Conservation (phyloP, 37 sponge, comb jelly and placozoan genomes). For the Chondrilla cf. caribensis region DNA sequence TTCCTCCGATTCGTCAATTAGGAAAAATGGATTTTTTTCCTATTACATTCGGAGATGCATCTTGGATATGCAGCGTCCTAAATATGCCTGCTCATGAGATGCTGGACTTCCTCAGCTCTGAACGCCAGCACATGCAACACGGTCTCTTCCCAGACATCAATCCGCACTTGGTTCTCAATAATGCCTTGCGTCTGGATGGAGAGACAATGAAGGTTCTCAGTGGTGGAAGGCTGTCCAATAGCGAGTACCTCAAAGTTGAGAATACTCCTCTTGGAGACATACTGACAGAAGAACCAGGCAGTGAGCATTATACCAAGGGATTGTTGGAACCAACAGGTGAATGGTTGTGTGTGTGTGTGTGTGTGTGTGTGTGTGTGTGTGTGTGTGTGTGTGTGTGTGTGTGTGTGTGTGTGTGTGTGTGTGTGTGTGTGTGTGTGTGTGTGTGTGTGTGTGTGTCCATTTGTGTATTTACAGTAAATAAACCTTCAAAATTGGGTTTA, state of each 20-base stretch:
- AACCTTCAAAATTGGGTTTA: too few species aligned
- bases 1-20: neutral
- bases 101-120: slow-evolving; percentile 6
- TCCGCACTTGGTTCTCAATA: slow-evolving; percentile 54
- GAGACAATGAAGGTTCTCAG: slow-evolving; percentile 47
- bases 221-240: slow-evolving; percentile 45
- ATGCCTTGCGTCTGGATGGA: slow-evolving; percentile 49
- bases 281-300: slow-evolving; percentile 64
- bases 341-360: too few species aligned
- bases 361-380: too few species aligned
- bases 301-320: slow-evolving; percentile 9
- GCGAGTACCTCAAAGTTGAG: slow-evolving; percentile 75
- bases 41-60: neutral
- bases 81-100: neutral
- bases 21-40: neutral
- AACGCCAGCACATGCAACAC: neutral
- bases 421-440: too few species aligned
- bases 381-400: too few species aligned
- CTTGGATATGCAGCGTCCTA: neutral
- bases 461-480: too few species aligned
- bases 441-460: too few species aligned
- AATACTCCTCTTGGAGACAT: slow-evolving; percentile 74
- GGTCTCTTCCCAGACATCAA: slow-evolving; percentile 82
- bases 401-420: too few species aligned
- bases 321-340: neutral